These are phyloP conservation scores for Craseonycteris thonglongyai DNA, from an alignment of 2,113 vertebrate genomes.

Conservation along the genomic window DNA sequence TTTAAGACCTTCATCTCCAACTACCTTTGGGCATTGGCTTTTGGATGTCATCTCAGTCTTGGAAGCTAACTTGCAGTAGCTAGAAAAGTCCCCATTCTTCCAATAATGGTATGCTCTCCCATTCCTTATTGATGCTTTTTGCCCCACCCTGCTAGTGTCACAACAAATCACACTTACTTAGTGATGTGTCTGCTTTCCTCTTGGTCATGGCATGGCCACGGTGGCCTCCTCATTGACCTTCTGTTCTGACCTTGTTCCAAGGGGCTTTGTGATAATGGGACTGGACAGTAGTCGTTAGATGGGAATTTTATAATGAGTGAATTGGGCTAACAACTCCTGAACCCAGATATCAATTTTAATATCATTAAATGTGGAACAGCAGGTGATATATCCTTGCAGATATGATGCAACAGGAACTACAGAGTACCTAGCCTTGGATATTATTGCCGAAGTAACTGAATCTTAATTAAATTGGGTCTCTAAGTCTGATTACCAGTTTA, in stretches of 20 bases:
- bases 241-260: not conserved
- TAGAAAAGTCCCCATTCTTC: not conserved
- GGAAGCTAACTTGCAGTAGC: not conserved
- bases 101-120: not conserved
- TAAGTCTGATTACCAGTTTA: not conserved
- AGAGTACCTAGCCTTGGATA: no score
- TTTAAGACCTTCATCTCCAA: not conserved
- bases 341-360: not conserved
- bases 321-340: not conserved
- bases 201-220: not conserved
- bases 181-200: not conserved
- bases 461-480: not conserved
- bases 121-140: not conserved
- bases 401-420: not conserved
- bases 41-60: not conserved
- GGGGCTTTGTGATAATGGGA: not conserved
- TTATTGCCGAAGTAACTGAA: not conserved
- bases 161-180: not conserved
- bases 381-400: not conserved
- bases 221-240: not conserved
- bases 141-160: no score
- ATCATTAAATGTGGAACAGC: not conserved
- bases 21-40: not conserved
- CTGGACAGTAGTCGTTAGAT: not conserved
- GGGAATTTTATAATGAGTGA: not conserved